A percentile compares a stretch with the other conserved stretches of the same genome.
These are phyloP conservation scores for Amia ocellicauda DNA, from an alignment of 2,113 vertebrate genomes.

Conservation along the genomic window DNA sequence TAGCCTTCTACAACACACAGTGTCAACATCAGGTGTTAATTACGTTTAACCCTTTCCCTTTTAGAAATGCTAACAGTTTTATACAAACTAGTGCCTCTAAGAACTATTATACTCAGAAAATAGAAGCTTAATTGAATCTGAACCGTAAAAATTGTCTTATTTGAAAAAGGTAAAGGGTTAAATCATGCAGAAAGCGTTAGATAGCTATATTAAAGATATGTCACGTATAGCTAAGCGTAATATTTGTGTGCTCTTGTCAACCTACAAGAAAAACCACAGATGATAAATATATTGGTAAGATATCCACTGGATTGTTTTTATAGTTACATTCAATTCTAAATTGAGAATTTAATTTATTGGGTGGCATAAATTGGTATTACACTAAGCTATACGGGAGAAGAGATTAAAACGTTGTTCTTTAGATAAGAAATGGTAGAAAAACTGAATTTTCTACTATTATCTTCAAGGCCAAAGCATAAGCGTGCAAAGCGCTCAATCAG, in stretches of 20 bases:
- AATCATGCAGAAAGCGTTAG: neutral
- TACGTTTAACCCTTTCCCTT: slow-evolving; percentile 29
- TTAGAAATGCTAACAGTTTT: neutral
- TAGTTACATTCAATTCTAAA: no score
- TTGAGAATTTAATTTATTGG: neutral
- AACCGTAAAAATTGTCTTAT: neutral
- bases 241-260: neutral
- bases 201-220: neutral
- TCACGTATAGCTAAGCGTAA: slow-evolving; percentile 3
- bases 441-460: neutral
- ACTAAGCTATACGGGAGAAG: neutral
- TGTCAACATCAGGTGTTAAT: slow-evolving; percentile 9
- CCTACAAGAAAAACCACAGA: no score
- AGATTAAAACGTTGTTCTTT: neutral
- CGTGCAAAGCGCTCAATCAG: slow-evolving; percentile 1
- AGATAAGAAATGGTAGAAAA: neutral
- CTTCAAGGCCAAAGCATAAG: neutral
- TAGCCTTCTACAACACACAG: slow-evolving; percentile 15
- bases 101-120: neutral
- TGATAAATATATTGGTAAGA: no score
- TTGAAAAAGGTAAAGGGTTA: slow-evolving; percentile 19
- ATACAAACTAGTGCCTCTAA: no score
- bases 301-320: no score
- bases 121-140: neutral
- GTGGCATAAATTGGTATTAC: neutral